A percentile compares a stretch with the other conserved stretches of the same genome.
Conservation (phyloP, 2,113 vertebrate genomes). For the Eonycteris spelaea region DNA sequence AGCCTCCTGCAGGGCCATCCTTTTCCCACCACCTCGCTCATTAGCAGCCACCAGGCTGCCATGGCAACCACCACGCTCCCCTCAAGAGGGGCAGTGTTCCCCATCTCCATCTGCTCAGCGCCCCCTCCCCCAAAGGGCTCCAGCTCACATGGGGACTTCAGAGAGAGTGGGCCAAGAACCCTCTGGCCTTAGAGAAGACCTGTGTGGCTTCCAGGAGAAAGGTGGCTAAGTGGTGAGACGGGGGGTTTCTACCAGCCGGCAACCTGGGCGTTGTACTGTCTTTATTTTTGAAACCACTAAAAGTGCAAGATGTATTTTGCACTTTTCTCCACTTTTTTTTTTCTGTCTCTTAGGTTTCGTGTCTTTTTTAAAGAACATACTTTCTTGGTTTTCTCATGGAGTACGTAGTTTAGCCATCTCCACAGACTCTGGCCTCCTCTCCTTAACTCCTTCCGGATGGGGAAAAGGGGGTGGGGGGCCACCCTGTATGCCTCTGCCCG, state of each 20-base stretch:
- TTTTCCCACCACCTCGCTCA: neutral
- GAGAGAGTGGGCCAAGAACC: neutral
- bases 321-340: slow-evolving; percentile 79
- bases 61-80: neutral
- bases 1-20: neutral
- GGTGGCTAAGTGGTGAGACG: neutral
- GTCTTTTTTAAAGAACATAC: slow-evolving; percentile 50
- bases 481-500: neutral
- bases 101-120: neutral
- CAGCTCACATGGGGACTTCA: neutral
- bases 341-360: slow-evolving; percentile 23
- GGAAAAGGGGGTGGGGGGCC: neutral
- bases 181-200: neutral
- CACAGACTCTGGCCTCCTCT: slow-evolving; percentile 50
- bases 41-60: neutral
- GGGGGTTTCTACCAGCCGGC: neutral
- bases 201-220: neutral
- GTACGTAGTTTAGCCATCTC: slow-evolving; percentile 64
- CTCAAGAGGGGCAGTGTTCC: neutral
- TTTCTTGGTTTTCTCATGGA: slow-evolving; percentile 73
- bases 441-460: neutral
- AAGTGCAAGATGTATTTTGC: slow-evolving; percentile 83
- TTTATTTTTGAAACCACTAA: slow-evolving; percentile 86
- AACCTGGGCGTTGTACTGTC: slow-evolving; percentile 76
- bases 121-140: neutral